Base-by-base conservation (phyloP, 2,888 invertebrate species). In the Mesopsocus fuscifrons region DNA sequence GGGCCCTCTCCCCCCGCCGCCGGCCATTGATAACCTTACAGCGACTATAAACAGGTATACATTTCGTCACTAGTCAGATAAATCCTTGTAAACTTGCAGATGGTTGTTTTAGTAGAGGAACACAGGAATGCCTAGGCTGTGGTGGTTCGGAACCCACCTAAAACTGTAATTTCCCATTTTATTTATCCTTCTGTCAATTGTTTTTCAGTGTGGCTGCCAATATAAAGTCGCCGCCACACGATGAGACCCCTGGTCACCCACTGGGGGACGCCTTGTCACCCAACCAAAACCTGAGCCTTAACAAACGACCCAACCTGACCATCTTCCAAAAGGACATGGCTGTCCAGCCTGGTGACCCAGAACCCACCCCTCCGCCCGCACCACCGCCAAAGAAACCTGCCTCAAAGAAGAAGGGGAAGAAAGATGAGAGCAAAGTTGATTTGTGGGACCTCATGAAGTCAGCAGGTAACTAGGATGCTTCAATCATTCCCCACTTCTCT, bases 401-500 rank as follows among this genome's bases (percentile, higher is more conserved):
- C n/a, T 18, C 17, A 54, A 64, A 65, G 47, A 67, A 67, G 50
- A 60, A 65, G 41, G 66, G 64, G 51, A 65, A 65, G 46, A 63
- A 65, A 49, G 65, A 65, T 21, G 64, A 65, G 23, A 64, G 64
- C 30, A 71, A 72, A 54, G 57, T 77, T 43, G 77, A 77, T 59
- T 65, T 78, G 51, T 77, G 76, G 42, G 77, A 75, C 59, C 73
- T 78, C 31, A 78, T 78, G 72, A 77, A 77, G 58, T 64, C 77
- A 46, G 77, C 77, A 41, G 74, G 78, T 61, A 48, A 54, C n/a
- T n/a, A n/a, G n/a, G n/a, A n/a, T n/a, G n/a, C n/a, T n/a, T n/a
- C n/a, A n/a, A n/a, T n/a, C n/a, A n/a, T n/a, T n/a, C n/a, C n/a
- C n/a, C n/a, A n/a, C n/a, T n/a, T n/a, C n/a, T n/a, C n/a, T n/a